Base-by-base conservation (phyloP, 2,888 invertebrate species). In the Macaria notata region DNA sequence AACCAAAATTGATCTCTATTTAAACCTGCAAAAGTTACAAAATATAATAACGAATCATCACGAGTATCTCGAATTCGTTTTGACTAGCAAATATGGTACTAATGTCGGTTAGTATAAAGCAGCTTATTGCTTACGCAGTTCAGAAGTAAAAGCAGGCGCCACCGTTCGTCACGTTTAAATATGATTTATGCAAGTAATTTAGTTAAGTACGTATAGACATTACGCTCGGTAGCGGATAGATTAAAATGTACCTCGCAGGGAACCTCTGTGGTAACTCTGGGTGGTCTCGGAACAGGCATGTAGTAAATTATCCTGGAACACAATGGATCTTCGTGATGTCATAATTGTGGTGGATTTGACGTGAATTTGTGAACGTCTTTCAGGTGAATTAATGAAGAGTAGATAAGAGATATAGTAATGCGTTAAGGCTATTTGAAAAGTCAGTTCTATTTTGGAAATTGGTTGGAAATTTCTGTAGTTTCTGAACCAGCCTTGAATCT, bases 131-230 rank as follows among this genome's bases (percentile, higher is more conserved):
- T 61, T 73, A 70, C 51, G 62, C 38, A 50, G 58, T 59, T 62
- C 56, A 53, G 65, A 65, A 75, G 73, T 69, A 63, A 59, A 65
- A 60, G 61, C 57, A 72, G 76, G 77, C 78, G 79, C 76, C 73
- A 68, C 72, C 75, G 77, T 72, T 88, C 87, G 82, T 88, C 87
- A 88, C 88, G 86, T 88, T 88, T 84, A 86, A 87, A 89, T 89
- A 90, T 90, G 90, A 90, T 89, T 89, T 90, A 90, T 90, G 87
- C 86, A 83, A 87, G 90, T 89, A 89, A 90, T 89, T 90, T 89
- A 84, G 83, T 88, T 86, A 88, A 89, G 88, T 88, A 88, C 86
- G 86, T 86, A 84, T 81, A 87, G 84, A 84, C 83, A 86, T 88
- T 85, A 89, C 76, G 79, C 76, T 74, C 69, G 63, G 75, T 71